These are phyloP conservation scores for Melieria picta DNA, from an alignment of 2,888 invertebrate species.

Conservation along the genomic window DNA sequence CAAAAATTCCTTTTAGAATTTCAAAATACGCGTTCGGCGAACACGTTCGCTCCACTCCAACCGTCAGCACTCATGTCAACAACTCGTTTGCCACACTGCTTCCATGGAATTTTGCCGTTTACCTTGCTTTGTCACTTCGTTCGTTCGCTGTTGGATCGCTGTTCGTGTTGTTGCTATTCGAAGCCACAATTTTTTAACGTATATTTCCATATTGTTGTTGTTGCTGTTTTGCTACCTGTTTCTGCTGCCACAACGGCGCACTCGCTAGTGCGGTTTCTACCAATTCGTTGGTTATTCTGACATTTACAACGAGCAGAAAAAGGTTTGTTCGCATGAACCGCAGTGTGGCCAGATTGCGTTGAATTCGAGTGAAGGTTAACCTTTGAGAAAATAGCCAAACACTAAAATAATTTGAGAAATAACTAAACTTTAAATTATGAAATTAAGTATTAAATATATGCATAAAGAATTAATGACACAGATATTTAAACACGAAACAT, in stretches of 20 bases:
- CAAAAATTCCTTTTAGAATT: conserved; percentile 4
- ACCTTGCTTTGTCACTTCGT: conserved; percentile 36
- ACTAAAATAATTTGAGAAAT: no score
- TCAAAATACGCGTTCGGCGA: conserved; percentile 30
- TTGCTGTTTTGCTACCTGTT: conserved; percentile 33
- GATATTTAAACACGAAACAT: no score
- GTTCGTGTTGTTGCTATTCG: conserved; percentile 24
- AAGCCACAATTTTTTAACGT: conserved; percentile 27
- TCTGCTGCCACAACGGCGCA: conserved; percentile 1
- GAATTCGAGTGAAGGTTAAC: no score
- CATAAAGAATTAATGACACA: no score
- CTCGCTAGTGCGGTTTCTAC: no score
- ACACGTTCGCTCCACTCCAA: conserved; percentile 33
- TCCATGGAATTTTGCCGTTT: conserved; percentile 41
- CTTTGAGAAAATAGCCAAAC: no score
- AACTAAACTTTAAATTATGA: no score
- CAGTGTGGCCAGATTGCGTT: no score
- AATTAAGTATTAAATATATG: no score
- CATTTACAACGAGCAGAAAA: no score
- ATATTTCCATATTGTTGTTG: conserved; percentile 31
- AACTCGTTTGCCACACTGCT: conserved; percentile 50
- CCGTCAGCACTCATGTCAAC: conserved; percentile 49
- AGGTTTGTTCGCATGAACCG: no score
- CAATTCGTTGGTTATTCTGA: no score
- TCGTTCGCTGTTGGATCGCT: conserved; percentile 13